Percentiles rank a stretch among this genome's conserved stretches.
These are phyloP conservation scores for Monochamus saltuarius DNA, from an alignment of 1,140 invertebrate genomes.

Conservation along the genomic window DNA sequence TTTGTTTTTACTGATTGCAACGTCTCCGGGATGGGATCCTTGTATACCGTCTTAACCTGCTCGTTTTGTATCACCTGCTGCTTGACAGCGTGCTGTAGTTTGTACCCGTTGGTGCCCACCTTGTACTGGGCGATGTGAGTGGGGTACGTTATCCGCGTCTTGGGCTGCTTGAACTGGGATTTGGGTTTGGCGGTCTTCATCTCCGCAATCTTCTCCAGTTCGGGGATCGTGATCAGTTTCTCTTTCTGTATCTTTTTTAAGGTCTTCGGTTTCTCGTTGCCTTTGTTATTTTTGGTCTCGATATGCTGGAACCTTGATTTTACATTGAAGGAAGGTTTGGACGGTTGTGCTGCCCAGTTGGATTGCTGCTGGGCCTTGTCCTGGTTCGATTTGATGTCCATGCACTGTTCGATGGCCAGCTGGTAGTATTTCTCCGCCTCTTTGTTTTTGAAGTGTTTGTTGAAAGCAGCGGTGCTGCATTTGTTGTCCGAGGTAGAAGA, in stretches of 20 bases:
- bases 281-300: background rate
- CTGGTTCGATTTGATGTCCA: conserved; percentile 4
- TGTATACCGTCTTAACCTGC: background rate
- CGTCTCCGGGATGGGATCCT: background rate
- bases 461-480: background rate
- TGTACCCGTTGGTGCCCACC: conserved; percentile 4
- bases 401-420: conserved; percentile 14
- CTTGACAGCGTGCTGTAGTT: conserved; percentile 9
- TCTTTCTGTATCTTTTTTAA: conserved; percentile 1
- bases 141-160: conserved; percentile 16
- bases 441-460: conserved; percentile 12
- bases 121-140: conserved; percentile 27
- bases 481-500: background rate
- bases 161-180: conserved; percentile 4
- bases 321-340: background rate
- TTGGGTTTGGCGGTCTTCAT: conserved; percentile 11
- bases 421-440: conserved; percentile 13
- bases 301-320: background rate
- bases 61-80: background rate
- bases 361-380: background rate
- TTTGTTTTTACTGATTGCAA: background rate
- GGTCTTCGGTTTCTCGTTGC: conserved; percentile 2
- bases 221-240: background rate
- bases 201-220: background rate
- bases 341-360: conserved; percentile 1